Evolutionary conservation across 1,140 invertebrate genomes (phyloP).

Genomic region (Lepidurus arcticus): DNA sequence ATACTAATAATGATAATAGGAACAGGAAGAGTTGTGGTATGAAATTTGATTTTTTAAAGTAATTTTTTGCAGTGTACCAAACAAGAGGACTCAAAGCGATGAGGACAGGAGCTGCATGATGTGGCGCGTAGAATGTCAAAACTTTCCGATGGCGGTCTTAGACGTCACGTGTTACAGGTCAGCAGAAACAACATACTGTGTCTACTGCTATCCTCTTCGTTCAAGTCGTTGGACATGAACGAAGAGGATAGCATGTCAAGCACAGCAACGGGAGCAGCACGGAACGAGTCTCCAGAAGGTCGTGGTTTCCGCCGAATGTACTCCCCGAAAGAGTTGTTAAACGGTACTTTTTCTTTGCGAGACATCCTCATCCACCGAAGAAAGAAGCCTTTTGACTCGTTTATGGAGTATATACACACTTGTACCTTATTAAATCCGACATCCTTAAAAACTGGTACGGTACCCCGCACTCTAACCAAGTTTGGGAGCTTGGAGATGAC

Average conservation of each 20-base stretch:
- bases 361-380: background rate
- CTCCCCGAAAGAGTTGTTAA: background rate
- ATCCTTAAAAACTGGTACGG: background rate
- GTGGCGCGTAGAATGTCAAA: background rate
- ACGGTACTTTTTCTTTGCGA: background rate
- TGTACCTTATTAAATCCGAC: conserved; percentile 6
- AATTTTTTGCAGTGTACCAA: background rate
- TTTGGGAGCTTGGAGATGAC: conserved; percentile 5
- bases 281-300: background rate
- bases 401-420: background rate
- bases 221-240: background rate
- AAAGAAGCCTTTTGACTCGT: background rate
- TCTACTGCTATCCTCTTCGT: too few relatives aligned
- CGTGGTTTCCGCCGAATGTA: background rate
- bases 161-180: background rate
- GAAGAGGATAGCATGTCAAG: background rate
- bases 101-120: background rate
- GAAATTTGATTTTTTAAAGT: too few relatives aligned
- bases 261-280: background rate
- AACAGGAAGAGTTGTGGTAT: too few relatives aligned
- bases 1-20: too few relatives aligned
- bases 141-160: background rate
- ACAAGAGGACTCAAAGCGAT: background rate
- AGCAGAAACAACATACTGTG: background rate
- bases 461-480: background rate